Evolutionary conservation across 2,113 vertebrate genomes (phyloP).

Genomic region (Nothocercus julius): DNA sequence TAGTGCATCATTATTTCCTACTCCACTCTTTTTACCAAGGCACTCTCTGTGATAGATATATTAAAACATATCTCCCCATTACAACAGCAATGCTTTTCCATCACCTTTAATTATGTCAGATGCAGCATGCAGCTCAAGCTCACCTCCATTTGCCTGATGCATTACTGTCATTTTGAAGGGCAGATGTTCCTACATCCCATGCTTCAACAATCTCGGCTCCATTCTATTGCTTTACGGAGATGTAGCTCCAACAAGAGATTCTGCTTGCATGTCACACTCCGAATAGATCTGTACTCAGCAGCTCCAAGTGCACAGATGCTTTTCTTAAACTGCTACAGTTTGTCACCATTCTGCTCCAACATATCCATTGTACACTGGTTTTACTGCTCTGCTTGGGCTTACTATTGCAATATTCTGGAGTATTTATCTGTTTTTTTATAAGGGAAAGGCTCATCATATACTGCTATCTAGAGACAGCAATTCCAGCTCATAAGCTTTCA

Average conservation of each 20-base stretch:
- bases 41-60: background rate
- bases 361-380: conserved; percentile 25
- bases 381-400: conserved; percentile 20
- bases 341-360: conserved; percentile 42
- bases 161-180: conserved; percentile 65
- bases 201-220: conserved; percentile 36
- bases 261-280: background rate
- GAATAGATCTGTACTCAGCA: background rate
- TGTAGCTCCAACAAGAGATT: background rate
- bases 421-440: conserved; percentile 1
- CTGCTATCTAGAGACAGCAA: conserved; percentile 32
- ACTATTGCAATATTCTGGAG: conserved; percentile 27
- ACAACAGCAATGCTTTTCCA: conserved; percentile 41
- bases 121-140: conserved; percentile 18
- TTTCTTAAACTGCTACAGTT: conserved; percentile 28
- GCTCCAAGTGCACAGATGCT: background rate
- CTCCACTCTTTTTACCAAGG: background rate
- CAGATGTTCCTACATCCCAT: conserved; percentile 53
- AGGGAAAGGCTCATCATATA: background rate
- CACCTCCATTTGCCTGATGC: conserved; percentile 65
- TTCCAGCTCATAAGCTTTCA: conserved; percentile 45
- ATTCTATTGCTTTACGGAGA: conserved; percentile 30
- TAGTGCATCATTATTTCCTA: background rate
- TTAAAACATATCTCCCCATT: background rate
- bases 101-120: conserved; percentile 59